phyloP scores from a whole-genome alignment of 2,797 vertebrate genomes.

The Sciurus carolinensis region DNA sequence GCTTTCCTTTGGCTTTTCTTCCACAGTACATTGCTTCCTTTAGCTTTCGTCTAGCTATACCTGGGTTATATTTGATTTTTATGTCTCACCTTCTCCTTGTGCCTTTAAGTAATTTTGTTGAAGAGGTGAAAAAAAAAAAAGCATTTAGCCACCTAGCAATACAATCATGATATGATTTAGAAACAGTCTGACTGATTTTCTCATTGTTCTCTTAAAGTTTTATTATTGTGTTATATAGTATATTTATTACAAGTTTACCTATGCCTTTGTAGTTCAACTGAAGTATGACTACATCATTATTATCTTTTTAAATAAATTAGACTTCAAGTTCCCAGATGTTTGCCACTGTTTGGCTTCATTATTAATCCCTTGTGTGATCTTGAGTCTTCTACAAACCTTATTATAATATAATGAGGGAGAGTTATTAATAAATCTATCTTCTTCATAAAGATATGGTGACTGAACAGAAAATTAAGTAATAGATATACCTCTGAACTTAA shows the following conservation, averaged over 20 bases:
- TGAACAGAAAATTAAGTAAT: constrained; percentile 50
- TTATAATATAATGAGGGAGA: constrained; percentile 27
- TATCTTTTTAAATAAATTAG: constrained; percentile 44
- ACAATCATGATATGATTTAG: constrained; percentile 35
- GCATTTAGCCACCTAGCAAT: background rate
- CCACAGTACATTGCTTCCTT: background rate
- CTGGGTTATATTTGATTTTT: constrained; percentile 14
- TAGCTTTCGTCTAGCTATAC: background rate
- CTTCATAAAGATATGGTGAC: constrained; percentile 17
- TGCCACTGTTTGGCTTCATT: constrained; percentile 43
- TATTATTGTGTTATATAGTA: constrained; percentile 41
- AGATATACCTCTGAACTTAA: constrained; percentile 41
- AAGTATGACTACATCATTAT: constrained; percentile 1
- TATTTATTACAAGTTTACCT: constrained; percentile 62
- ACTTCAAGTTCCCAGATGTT: constrained; percentile 30
- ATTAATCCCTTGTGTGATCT: constrained; percentile 51
- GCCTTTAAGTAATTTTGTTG: background rate
- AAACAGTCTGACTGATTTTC: constrained; percentile 37
- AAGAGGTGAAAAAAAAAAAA: background rate
- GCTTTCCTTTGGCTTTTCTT: constrained; percentile 6
- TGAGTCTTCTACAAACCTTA: constrained; percentile 25
- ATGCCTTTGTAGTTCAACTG: background rate
- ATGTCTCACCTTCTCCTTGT: constrained; percentile 52
- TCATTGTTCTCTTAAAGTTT: constrained; percentile 65
- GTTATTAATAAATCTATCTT: constrained; percentile 58